Evolutionary conservation across 1,140 invertebrate genomes (phyloP).

Genomic region (Micrasema minimum): DNA sequence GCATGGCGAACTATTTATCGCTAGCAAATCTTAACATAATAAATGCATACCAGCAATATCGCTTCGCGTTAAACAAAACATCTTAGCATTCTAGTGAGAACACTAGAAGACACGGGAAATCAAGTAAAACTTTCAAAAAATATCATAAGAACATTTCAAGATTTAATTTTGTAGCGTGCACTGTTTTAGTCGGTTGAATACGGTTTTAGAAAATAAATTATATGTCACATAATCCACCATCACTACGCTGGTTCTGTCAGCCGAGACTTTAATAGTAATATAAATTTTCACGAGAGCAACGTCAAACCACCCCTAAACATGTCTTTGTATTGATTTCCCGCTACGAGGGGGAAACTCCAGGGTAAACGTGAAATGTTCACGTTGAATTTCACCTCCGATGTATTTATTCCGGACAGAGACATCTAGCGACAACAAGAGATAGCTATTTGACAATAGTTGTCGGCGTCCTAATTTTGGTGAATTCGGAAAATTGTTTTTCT

Average conservation of each 20-base stretch:
- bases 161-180: constrained; percentile 7
- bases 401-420: constrained; percentile 30
- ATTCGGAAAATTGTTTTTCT: too few species aligned
- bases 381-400: constrained; percentile 31
- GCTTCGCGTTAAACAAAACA: neutral
- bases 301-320: constrained; percentile 46
- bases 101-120: constrained; percentile 3
- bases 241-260: neutral
- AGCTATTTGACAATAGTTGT: constrained; percentile 27
- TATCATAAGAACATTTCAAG: constrained; percentile 38
- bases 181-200: neutral
- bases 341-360: constrained; percentile 35
- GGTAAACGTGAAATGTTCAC: constrained; percentile 38
- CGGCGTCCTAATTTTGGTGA: too few species aligned
- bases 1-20: constrained; percentile 69
- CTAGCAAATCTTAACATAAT: too few species aligned
- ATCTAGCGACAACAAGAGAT: constrained; percentile 15
- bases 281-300: constrained; percentile 42
- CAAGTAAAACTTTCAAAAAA: constrained; percentile 26
- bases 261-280: constrained; percentile 31
- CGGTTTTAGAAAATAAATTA: neutral
- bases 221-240: constrained; percentile 11
- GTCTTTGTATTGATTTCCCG: constrained; percentile 52
- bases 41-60: neutral
- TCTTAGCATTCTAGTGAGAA: neutral